A percentile compares a stretch with the other conserved stretches of the same genome.
Evolutionary conservation across 2,888 invertebrate genomes (phyloP).

Genomic region (Capitulum mitella): DNA sequence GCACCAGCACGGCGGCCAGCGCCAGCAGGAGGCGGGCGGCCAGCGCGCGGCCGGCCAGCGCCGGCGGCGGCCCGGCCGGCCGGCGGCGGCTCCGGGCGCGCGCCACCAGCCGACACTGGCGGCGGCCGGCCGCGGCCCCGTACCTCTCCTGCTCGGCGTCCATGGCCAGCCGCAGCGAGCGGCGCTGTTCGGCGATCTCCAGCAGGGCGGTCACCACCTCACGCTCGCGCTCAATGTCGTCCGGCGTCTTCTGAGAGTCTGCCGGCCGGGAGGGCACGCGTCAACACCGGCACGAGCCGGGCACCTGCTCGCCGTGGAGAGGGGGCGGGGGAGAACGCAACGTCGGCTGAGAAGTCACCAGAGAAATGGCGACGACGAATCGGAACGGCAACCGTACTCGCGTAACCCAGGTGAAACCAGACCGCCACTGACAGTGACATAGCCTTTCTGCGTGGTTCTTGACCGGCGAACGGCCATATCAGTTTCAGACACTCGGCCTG

Average conservation of each 20-base stretch:
- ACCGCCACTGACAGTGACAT: too few relatives aligned
- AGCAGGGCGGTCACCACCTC: conserved; percentile 10
- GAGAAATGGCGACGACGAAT: too few relatives aligned
- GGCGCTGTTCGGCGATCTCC: conserved; percentile 13
- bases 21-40: not conserved
- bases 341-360: too few relatives aligned
- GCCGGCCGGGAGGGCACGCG: not conserved
- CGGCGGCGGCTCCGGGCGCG: not conserved
- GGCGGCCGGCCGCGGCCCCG: not conserved
- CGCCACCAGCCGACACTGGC: not conserved
- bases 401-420: too few relatives aligned
- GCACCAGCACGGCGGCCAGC: not conserved
- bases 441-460: too few relatives aligned
- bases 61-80: not conserved
- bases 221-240: not conserved
- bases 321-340: too few relatives aligned
- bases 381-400: too few relatives aligned
- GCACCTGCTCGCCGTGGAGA: too few relatives aligned
- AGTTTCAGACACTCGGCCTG: too few relatives aligned
- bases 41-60: not conserved
- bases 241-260: not conserved
- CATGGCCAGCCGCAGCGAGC: conserved; percentile 3
- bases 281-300: too few relatives aligned
- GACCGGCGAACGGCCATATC: too few relatives aligned
- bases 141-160: conserved; percentile 15